These are phyloP conservation scores for Alectoris magna DNA, from an alignment of 2,797 vertebrate genomes.

Conservation along the genomic window DNA sequence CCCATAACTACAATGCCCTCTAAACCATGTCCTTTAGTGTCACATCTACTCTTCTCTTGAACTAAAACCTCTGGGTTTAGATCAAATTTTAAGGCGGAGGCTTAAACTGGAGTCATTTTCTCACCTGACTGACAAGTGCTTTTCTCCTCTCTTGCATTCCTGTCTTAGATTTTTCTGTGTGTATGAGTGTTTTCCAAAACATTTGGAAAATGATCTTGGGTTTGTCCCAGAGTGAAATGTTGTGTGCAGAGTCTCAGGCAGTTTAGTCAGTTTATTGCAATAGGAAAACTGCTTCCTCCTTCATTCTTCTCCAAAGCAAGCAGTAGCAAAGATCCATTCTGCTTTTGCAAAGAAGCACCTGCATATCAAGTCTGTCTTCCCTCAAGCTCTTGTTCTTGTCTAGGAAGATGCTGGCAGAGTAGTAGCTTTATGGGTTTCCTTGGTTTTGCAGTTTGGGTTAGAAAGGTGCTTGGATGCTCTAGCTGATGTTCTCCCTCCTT, in stretches of 20 bases:
- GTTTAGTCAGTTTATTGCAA: background rate
- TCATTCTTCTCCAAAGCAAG: background rate
- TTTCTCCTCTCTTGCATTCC: background rate
- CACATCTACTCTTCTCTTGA: too few species aligned
- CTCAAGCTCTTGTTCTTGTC: background rate
- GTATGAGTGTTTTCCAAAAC: background rate
- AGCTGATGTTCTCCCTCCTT: background rate
- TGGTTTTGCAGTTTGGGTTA: background rate
- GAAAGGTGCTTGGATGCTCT: background rate
- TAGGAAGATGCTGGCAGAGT: background rate
- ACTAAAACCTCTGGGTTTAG: too few species aligned
- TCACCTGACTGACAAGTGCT: fast-evolving
- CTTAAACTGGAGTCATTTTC: background rate
- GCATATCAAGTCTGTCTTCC: background rate
- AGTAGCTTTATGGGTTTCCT: background rate
- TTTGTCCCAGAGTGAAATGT: background rate
- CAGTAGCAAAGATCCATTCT: background rate
- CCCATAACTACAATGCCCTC: too few species aligned
- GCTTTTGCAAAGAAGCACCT: background rate
- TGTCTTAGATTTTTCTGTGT: background rate
- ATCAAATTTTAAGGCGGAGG: background rate
- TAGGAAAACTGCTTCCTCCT: background rate
- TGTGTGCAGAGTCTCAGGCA: fast-evolving
- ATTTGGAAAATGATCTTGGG: background rate
- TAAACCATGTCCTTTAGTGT: too few species aligned